These are phyloP conservation scores for Eupithecia subfuscata DNA, from an alignment of 2,888 invertebrate species.

Conservation along the genomic window DNA sequence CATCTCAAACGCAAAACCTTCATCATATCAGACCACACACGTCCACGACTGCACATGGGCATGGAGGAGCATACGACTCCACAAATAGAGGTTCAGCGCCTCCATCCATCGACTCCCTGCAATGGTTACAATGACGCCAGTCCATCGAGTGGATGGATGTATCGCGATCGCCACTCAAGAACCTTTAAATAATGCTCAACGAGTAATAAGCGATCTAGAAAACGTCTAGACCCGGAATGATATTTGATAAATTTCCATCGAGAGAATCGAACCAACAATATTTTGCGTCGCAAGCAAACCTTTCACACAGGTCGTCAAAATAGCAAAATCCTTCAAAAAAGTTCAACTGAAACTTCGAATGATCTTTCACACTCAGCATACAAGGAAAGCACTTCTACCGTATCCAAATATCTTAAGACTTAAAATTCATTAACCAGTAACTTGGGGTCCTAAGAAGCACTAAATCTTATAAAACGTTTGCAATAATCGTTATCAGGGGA, in stretches of 20 bases:
- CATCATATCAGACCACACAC: neutral
- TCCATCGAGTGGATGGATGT: neutral
- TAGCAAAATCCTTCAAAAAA: neutral
- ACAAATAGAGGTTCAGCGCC: neutral
- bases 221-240: too few species aligned
- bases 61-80: neutral
- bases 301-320: neutral
- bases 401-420: constrained; percentile 12
- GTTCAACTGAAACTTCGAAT: neutral
- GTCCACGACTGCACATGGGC: neutral
- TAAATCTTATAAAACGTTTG: constrained; percentile 56
- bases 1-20: neutral
- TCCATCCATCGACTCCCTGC: neutral
- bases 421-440: constrained; percentile 20
- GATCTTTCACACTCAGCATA: neutral
- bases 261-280: neutral
- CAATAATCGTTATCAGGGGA: constrained; percentile 60
- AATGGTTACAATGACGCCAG: neutral
- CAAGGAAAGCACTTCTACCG: neutral
- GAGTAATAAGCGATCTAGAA: too few species aligned
- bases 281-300: neutral
- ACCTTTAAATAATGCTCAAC: too few species aligned
- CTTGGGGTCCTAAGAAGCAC: constrained; percentile 41
- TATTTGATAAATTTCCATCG: too few species aligned
- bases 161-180: neutral